phyloP scores from a whole-genome alignment of 2,888 invertebrate species.

The Hydroisotoma schaefferi region DNA sequence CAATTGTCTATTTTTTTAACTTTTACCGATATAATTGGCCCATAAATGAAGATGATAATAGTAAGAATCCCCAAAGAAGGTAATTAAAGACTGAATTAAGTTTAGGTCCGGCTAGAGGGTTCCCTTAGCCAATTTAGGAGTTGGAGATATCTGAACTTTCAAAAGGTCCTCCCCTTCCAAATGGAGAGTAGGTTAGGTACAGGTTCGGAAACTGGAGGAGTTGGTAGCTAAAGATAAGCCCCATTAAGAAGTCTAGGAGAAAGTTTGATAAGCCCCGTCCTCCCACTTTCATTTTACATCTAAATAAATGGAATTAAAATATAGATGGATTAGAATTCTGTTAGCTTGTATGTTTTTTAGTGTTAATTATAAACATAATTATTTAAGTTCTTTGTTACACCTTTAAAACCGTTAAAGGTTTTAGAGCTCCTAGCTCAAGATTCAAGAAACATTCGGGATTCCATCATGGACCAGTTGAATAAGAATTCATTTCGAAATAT shows the following conservation, averaged over 20 bases:
- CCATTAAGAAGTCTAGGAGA: conserved; percentile 15
- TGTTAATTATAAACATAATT: too few species aligned
- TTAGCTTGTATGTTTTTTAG: too few species aligned
- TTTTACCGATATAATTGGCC: conserved; percentile 68
- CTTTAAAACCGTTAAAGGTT: too few species aligned
- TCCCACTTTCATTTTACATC: neutral
- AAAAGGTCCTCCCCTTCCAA: conserved; percentile 32
- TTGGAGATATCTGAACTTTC: conserved; percentile 25
- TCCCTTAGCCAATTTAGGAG: conserved; percentile 70
- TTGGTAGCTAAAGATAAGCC: conserved; percentile 15
- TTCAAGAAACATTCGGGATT: too few species aligned
- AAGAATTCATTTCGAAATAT: too few species aligned
- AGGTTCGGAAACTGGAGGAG: conserved; percentile 27
- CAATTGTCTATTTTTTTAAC: neutral
- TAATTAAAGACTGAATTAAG: conserved; percentile 79
- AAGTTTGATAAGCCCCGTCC: conserved; percentile 7
- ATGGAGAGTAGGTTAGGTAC: conserved; percentile 22
- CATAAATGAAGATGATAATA: conserved; percentile 87
- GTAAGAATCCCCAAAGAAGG: conserved; percentile 80
- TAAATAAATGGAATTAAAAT: neutral
- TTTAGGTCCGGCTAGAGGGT: conserved; percentile 86
- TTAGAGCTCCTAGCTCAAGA: too few species aligned
- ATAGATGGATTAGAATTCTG: too few species aligned
- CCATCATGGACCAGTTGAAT: too few species aligned
- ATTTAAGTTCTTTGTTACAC: too few species aligned